Evolutionary conservation across 2,888 invertebrate genomes (phyloP).

Genomic region (Lithophane socia): DNA sequence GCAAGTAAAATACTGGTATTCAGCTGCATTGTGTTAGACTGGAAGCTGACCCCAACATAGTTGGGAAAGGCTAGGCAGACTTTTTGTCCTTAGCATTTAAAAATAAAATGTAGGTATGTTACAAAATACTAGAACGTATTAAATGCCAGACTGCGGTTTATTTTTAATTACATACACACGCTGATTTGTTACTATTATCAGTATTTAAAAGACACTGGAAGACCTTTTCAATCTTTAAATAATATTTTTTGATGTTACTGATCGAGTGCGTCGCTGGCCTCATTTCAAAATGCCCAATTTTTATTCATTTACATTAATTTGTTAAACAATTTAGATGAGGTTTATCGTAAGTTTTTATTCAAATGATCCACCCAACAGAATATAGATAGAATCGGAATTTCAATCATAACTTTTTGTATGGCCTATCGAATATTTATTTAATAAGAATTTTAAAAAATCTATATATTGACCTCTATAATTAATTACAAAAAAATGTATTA

Average conservation of each 20-base stretch:
- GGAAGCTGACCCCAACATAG: neutral
- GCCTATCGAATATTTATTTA: neutral
- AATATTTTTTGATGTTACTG: constrained; percentile 6
- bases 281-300: neutral
- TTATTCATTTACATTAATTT: constrained; percentile 6
- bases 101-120: constrained; percentile 1
- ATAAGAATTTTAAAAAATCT: too few relatives aligned
- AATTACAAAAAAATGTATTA: constrained; percentile 14
- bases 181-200: neutral
- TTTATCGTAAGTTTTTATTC: neutral
- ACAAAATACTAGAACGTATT: constrained; percentile 12
- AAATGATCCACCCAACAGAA: too few relatives aligned
- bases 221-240: constrained; percentile 25
- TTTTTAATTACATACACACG: neutral
- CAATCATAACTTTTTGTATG: neutral
- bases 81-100: constrained; percentile 44
- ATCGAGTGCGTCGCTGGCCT: neutral
- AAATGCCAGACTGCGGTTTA: neutral
- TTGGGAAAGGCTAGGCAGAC: neutral
- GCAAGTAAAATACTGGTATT: neutral
- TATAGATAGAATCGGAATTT: too few relatives aligned
- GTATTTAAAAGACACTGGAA: constrained; percentile 26
- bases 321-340: neutral
- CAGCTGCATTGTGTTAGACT: neutral
- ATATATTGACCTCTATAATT: neutral